Conservation (phyloP, 1,140 invertebrate genomes). For the Maconellicoccus hirsutus region DNA sequence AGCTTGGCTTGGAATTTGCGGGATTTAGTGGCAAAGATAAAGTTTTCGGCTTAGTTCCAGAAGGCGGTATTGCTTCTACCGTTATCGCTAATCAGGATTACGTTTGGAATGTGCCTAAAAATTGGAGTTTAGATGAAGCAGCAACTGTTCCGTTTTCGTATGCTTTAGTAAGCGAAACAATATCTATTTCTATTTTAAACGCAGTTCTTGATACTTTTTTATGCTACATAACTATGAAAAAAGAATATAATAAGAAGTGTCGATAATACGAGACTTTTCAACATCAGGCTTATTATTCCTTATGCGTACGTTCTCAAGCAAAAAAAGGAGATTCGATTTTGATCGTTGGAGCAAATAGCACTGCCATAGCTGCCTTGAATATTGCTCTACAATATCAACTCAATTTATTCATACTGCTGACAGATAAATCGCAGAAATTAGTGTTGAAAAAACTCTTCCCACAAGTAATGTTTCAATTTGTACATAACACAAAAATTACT, state of each 20-base stretch:
- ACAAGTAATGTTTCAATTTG: not conserved
- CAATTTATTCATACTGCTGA: not conserved
- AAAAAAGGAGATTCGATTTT: conserved; percentile 69
- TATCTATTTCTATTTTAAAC: conserved; percentile 1
- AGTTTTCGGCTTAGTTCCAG: conserved; percentile 23
- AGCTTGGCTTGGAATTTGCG: conserved; percentile 25
- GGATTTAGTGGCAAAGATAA: conserved; percentile 19
- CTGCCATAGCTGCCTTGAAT: conserved; percentile 70
- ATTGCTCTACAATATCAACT: not conserved
- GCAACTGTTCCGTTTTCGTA: conserved; percentile 50
- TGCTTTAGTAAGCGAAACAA: conserved; percentile 35
- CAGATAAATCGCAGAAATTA: not conserved
- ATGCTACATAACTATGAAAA: no score
- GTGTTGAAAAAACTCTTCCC: not conserved
- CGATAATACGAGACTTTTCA: no score
- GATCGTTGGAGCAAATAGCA: conserved; percentile 88
- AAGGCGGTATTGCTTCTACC: not conserved
- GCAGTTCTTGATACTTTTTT: no score
- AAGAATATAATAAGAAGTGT: no score
- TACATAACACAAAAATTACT: not conserved
- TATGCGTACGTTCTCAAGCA: conserved; percentile 62
- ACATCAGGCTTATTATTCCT: conserved; percentile 73
- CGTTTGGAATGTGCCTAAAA: conserved; percentile 43
- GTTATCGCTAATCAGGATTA: conserved; percentile 14
- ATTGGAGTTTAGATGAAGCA: conserved; percentile 48